Base-by-base conservation (phyloP, 2,888 invertebrate genomes). In the Aspidiotus rigidus region DNA sequence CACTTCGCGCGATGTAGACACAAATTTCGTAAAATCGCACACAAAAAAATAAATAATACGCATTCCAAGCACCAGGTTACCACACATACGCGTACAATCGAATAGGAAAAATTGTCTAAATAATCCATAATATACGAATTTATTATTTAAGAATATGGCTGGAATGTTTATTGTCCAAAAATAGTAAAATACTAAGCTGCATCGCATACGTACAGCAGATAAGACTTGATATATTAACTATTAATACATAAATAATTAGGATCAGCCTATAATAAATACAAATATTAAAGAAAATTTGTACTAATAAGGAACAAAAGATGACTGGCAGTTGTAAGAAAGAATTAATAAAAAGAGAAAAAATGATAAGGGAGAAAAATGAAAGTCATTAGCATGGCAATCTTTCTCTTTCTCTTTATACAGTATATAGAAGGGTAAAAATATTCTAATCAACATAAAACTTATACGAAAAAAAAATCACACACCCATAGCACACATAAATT, bases 91-190 rank as follows among this genome's bases (percentile, higher is more conserved):
- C 60, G n/a, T 39, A 59, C 57, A 57, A 66, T 44, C n/a, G 15
- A 7, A 59, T 56, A 64, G 42, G 59, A 42, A 66, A 66, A 59
- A 66, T 66, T 40, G n/a, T 59, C 44, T 15, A 42, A 17, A 39
- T 10, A 15, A 64, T 42, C n/a, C 17, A 63, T 64, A 15, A 28
- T 41, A 49, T 59, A 66, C 8, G 44, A 28, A 41, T 57, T 66
- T 57, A 66, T 57, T 66, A 59, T 13, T 28, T 59, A 49, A 59
- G 59, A 66, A 66, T 66, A 66, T 66, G 66, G 66, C 66, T 66
- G 57, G 57, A 59, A 59, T 49, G 49, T 49, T 49, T 49, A 49
- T 49, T 49, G 49, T 13, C 10, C 10, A 11, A 49, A 49, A 49
- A 49, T 49, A 42, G 42, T 44, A 44, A 44, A 62, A 62, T 10